These are phyloP conservation scores for Alosa alosa DNA, from an alignment of 2,113 vertebrate species.

Conservation along the genomic window DNA sequence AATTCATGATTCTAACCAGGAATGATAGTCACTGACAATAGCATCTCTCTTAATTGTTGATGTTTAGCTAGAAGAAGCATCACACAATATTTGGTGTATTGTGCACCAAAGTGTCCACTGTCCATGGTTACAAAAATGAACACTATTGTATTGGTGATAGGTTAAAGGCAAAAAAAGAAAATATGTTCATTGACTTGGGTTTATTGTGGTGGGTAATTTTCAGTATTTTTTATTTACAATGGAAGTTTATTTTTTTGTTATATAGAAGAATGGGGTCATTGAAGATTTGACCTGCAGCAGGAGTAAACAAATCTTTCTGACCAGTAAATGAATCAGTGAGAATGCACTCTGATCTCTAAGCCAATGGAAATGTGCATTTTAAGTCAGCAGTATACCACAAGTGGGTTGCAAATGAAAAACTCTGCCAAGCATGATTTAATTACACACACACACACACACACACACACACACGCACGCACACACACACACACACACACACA, in stretches of 20 bases:
- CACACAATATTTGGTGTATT: too few species aligned
- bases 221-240: too few species aligned
- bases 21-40: too few species aligned
- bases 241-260: not conserved
- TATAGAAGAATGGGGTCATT: not conserved
- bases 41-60: too few species aligned
- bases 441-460: not conserved
- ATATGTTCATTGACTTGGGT: too few species aligned
- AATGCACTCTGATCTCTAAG: not conserved
- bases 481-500: not conserved
- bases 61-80: too few species aligned
- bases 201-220: too few species aligned
- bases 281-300: not conserved
- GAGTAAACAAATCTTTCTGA: not conserved
- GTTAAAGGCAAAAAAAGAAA: too few species aligned
- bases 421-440: constrained; percentile 11
- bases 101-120: too few species aligned
- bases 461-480: not conserved
- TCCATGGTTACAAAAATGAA: too few species aligned
- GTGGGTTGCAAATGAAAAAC: not conserved
- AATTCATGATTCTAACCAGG: too few species aligned
- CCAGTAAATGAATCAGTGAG: not conserved
- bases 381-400: not conserved
- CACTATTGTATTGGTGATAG: too few species aligned
- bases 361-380: not conserved